Conservation (phyloP, 2,113 vertebrate genomes). For the Donacobius atricapilla region DNA sequence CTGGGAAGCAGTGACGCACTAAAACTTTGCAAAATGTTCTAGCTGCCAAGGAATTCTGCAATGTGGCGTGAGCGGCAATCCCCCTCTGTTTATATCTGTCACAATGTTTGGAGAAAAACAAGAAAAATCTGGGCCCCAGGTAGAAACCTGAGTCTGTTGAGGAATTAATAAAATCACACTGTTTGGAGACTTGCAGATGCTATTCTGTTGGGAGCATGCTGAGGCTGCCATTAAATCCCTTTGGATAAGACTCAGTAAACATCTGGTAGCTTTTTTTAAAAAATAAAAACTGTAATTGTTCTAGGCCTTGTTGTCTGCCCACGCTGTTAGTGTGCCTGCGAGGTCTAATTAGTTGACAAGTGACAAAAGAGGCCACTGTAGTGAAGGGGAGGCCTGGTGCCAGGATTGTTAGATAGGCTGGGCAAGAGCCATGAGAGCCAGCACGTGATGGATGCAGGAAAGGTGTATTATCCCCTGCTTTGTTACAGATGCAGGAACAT, state of each 20-base stretch:
- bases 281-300: conserved; percentile 4
- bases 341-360: conserved; percentile 33
- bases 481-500: background rate
- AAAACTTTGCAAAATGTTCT: background rate
- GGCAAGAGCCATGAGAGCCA: background rate
- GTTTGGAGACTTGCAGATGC: background rate
- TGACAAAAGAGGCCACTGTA: conserved; percentile 24
- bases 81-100: background rate
- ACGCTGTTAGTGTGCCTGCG: background rate
- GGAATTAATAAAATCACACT: background rate
- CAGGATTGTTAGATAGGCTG: background rate
- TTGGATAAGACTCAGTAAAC: conserved; percentile 16
- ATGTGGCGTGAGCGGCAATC: background rate
- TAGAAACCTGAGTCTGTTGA: background rate
- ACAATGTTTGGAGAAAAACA: background rate
- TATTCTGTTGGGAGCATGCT: background rate
- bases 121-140: background rate
- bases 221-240: conserved; percentile 1
- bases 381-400: background rate
- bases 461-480: background rate
- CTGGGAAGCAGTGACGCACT: fast-evolving
- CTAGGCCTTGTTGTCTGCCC: conserved; percentile 6
- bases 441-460: background rate
- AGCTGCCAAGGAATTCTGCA: background rate
- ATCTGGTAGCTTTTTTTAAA: background rate